Conservation (phyloP, 2,888 invertebrate species). For the Lydus trimaculatus region DNA sequence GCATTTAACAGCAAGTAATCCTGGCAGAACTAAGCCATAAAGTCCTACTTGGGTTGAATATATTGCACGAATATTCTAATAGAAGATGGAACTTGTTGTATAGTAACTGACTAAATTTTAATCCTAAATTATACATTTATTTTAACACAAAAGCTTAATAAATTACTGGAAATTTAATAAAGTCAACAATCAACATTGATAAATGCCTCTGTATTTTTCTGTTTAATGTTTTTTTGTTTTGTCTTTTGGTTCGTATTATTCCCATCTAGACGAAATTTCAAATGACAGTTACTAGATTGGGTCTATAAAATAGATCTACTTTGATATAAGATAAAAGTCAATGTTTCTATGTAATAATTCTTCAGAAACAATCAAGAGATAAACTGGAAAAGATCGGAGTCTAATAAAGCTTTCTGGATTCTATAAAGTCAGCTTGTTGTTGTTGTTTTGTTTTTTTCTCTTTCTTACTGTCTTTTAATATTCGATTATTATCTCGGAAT, state of each 20-base stretch:
- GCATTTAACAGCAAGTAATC: slow-evolving; percentile 9
- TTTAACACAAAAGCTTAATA: neutral
- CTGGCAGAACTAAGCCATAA: slow-evolving; percentile 6
- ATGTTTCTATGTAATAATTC: slow-evolving; percentile 10
- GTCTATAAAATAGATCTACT: slow-evolving; percentile 2
- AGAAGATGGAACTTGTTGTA: neutral
- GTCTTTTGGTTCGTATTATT: neutral
- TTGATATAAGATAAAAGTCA: slow-evolving; percentile 1
- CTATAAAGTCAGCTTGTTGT: neutral
- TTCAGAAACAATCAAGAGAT: slow-evolving; percentile 14
- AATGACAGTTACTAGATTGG: neutral
- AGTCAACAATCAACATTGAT: slow-evolving; percentile 2
- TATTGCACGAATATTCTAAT: slow-evolving; percentile 5
- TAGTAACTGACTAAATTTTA: neutral
- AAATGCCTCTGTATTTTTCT: neutral
- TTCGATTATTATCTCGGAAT: slow-evolving; percentile 1
- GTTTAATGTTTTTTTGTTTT: neutral
- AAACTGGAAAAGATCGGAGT: slow-evolving; percentile 6
- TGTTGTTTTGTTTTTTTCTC: neutral
- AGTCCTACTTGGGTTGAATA: slow-evolving; percentile 4
- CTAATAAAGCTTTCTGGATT: slow-evolving; percentile 4
- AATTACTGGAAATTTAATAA: neutral
- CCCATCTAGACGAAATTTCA: neutral
- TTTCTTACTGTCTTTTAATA: neutral
- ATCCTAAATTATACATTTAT: slow-evolving; percentile 4